These are phyloP conservation scores for Drosophila kohkoa DNA, from an alignment of 1,140 invertebrate genomes.

Conservation along the genomic window DNA sequence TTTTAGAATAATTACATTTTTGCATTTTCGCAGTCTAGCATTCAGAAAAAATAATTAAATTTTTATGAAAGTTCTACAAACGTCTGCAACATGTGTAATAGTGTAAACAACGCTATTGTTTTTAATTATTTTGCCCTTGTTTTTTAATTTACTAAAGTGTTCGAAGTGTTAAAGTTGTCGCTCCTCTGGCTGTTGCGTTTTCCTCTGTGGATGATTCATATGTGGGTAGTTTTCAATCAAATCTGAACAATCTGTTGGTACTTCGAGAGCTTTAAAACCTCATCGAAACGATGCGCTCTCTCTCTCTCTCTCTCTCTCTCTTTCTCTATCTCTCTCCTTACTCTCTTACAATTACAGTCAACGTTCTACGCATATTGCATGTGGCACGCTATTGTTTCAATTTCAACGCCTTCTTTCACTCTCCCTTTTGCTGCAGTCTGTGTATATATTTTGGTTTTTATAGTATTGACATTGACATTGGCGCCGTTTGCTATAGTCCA, in stretches of 20 bases:
- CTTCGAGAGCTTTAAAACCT: slow-evolving; percentile 14
- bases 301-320: too few relatives aligned
- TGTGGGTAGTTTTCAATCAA: slow-evolving; percentile 2
- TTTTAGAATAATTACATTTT: not conserved
- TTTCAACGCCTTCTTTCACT: slow-evolving; percentile 36
- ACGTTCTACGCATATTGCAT: slow-evolving; percentile 55
- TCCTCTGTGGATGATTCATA: not conserved
- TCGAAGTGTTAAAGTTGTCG: not conserved
- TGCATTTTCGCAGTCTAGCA: too few relatives aligned
- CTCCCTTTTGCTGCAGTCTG: slow-evolving; percentile 2
- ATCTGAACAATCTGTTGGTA: slow-evolving; percentile 7
- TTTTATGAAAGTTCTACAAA: not conserved
- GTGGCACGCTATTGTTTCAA: slow-evolving; percentile 58
- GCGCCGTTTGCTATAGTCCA: not conserved
- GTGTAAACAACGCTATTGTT: not conserved
- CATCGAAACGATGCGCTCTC: slow-evolving; percentile 2
- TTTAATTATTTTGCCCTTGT: slow-evolving; percentile 1
- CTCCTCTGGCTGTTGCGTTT: not conserved
- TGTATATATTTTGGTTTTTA: slow-evolving; percentile 22
- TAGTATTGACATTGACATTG: slow-evolving; percentile 72
- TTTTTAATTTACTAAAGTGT: not conserved
- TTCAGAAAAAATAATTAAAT: too few relatives aligned
- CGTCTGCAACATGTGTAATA: not conserved
- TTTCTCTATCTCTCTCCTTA: too few relatives aligned
- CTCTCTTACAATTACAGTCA: slow-evolving; percentile 32